Conservation (phyloP, 2,113 vertebrate species). For the Elephas maximus region DNA sequence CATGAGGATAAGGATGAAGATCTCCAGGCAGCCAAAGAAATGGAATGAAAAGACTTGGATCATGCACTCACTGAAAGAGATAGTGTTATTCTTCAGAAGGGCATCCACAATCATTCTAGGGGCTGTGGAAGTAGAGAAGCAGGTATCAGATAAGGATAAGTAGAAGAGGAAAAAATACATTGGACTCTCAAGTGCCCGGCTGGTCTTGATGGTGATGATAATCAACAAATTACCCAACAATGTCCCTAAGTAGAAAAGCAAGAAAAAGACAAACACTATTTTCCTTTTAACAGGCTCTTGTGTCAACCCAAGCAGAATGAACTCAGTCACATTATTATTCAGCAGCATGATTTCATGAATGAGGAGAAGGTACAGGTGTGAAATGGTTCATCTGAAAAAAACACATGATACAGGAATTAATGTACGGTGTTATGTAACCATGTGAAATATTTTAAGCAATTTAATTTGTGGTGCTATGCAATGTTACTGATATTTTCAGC, state of each 20-base stretch:
- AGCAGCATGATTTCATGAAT: too few relatives aligned
- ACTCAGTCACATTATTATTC: not conserved
- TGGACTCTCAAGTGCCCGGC: not conserved
- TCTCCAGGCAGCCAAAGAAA: not conserved
- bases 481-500: not conserved
- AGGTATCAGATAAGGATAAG: slow-evolving; percentile 16
- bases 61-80: not conserved
- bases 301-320: not conserved
- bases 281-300: not conserved
- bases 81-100: not conserved
- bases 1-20: too few relatives aligned
- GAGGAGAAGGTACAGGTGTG: not conserved
- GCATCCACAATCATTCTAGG: slow-evolving; percentile 5
- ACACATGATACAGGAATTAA: not conserved
- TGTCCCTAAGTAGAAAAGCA: not conserved
- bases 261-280: not conserved
- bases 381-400: not conserved
- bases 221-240: slow-evolving; percentile 23
- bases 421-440: not conserved
- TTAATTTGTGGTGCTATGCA: not conserved
- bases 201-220: not conserved
- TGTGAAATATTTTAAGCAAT: not conserved
- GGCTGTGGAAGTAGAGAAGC: not conserved
- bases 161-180: slow-evolving; percentile 55
- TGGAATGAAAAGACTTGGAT: not conserved